These are phyloP conservation scores for Cephalophus harveyi DNA, from an alignment of 2,113 vertebrate genomes.

Conservation along the genomic window DNA sequence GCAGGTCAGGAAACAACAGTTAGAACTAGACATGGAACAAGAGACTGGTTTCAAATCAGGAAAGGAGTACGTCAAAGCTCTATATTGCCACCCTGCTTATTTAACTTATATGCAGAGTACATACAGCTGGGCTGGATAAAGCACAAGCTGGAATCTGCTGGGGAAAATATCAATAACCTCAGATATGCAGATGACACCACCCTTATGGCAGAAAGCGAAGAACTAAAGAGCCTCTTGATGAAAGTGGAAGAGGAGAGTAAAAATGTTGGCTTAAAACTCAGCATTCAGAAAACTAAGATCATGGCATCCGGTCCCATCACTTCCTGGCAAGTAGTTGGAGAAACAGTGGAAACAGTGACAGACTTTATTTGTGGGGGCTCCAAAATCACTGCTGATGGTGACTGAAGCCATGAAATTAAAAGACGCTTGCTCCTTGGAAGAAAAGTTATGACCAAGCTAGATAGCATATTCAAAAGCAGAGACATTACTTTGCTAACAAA, in stretches of 20 bases:
- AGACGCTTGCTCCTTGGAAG: background rate
- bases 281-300: background rate
- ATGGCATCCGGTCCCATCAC: background rate
- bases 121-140: background rate
- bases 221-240: background rate
- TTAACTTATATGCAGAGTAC: background rate
- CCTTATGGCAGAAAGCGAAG: background rate
- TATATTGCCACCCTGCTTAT: background rate
- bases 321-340: background rate
- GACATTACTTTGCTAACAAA: background rate
- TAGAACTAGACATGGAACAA: background rate
- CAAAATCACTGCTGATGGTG: background rate
- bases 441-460: background rate
- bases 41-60: background rate
- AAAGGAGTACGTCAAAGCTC: background rate
- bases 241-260: background rate
- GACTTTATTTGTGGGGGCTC: rapidly evolving
- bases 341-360: background rate
- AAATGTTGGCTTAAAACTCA: background rate
- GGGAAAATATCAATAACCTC: background rate
- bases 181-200: background rate
- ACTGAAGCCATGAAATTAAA: background rate
- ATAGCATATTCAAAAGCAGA: background rate
- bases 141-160: background rate
- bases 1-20: background rate